Conservation (phyloP, 2,797 vertebrate genomes). For the Lagorchestes hirsutus region DNA sequence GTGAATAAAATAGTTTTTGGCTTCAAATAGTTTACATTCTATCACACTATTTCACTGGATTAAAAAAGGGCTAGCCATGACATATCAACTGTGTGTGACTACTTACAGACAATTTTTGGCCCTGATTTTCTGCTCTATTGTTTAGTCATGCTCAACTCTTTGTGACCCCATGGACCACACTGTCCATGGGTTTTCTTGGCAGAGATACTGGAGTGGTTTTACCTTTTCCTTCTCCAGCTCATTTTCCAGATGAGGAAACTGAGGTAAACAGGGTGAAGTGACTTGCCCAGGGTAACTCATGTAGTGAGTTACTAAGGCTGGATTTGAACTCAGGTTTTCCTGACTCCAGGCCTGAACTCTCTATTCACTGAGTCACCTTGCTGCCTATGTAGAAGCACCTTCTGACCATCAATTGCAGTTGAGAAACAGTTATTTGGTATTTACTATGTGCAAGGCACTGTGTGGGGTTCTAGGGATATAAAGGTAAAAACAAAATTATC, state of each 20-base stretch:
- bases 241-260: background rate
- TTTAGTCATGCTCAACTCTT: no score
- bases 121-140: background rate
- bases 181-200: background rate
- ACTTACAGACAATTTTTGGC: background rate
- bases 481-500: background rate
- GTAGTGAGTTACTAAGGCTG: background rate
- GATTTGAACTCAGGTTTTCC: background rate
- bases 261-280: background rate
- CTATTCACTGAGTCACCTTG: background rate
- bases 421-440: background rate
- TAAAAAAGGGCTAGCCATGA: background rate
- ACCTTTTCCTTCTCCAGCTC: background rate
- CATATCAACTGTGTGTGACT: background rate
- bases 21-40: background rate
- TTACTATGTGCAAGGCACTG: background rate
- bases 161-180: background rate
- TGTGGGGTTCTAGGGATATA: background rate
- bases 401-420: background rate
- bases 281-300: background rate
- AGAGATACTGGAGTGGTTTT: background rate
- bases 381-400: background rate
- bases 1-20: background rate
- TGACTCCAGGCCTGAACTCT: background rate
- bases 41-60: background rate